These are phyloP conservation scores for Bicyclus anynana DNA, from an alignment of 1,140 invertebrate species.

Conservation along the genomic window DNA sequence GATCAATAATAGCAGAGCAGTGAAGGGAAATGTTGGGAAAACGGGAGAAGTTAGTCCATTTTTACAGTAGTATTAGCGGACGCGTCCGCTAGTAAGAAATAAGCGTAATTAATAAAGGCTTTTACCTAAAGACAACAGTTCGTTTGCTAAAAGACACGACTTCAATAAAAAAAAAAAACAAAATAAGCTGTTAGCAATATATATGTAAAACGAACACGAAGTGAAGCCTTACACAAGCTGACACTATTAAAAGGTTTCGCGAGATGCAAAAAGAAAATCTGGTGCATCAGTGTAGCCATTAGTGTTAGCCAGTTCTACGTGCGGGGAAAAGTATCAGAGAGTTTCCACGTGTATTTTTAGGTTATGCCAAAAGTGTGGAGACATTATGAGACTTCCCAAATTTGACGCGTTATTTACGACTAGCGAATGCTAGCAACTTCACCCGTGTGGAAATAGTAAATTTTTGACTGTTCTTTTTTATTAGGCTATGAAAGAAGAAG, in stretches of 20 bases:
- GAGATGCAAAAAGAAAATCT: constrained; percentile 14
- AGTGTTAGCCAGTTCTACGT: constrained; percentile 13
- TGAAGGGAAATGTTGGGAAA: too few relatives aligned
- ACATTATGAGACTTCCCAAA: not conserved
- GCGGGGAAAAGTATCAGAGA: not conserved
- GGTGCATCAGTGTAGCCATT: constrained; percentile 14
- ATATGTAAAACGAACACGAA: not conserved
- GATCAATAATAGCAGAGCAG: too few relatives aligned
- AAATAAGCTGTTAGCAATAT: not conserved
- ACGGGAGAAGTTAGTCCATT: too few relatives aligned
- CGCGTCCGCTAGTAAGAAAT: too few relatives aligned
- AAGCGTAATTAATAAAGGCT: too few relatives aligned
- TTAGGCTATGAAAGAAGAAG: too few relatives aligned
- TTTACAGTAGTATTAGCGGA: too few relatives aligned
- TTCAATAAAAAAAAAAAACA: not conserved
- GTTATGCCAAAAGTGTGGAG: not conserved
- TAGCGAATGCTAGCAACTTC: too few relatives aligned
- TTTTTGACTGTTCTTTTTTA: not conserved
- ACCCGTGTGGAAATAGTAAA: not conserved
- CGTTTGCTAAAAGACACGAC: too few relatives aligned
- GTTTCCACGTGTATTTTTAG: not conserved
- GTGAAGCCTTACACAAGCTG: not conserved
- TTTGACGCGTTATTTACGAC: not conserved
- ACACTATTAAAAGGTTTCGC: not conserved
- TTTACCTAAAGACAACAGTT: too few relatives aligned